Evolutionary conservation across 2,888 invertebrate genomes (phyloP).

Genomic region (Syritta pipiens): DNA sequence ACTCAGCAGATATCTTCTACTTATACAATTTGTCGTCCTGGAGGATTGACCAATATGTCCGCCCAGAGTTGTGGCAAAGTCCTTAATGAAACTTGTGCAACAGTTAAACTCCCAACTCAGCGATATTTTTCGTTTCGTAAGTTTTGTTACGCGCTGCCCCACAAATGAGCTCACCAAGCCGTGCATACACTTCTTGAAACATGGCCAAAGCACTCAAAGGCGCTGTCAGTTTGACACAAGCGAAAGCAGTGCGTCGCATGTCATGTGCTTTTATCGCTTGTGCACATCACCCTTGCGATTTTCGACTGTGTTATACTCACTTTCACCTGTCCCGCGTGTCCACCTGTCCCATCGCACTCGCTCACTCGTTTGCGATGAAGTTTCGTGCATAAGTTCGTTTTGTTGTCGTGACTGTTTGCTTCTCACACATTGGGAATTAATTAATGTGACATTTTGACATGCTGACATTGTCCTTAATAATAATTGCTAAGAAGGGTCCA

Average conservation of each 20-base stretch:
- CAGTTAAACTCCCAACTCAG: conserved; percentile 41
- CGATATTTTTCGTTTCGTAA: conserved; percentile 39
- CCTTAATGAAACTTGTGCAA: conserved; percentile 41
- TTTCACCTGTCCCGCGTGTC: conserved; percentile 7
- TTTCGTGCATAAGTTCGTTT: conserved; percentile 49
- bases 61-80: conserved; percentile 20
- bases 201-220: conserved; percentile 21
- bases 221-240: conserved; percentile 40
- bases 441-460: conserved; percentile 59
- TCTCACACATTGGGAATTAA: conserved; percentile 56
- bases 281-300: conserved; percentile 23
- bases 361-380: background rate
- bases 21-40: conserved; percentile 58
- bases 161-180: no score
- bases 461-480: conserved; percentile 41
- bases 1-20: conserved; percentile 54
- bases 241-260: conserved; percentile 32
- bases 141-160: no score
- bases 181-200: no score
- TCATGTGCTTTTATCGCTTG: conserved; percentile 36
- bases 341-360: conserved; percentile 27
- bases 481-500: conserved; percentile 29
- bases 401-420: conserved; percentile 54
- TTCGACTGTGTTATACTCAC: background rate
- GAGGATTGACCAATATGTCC: conserved; percentile 63